These are phyloP conservation scores for Arothron firmamentum DNA, from an alignment of 2,113 vertebrate species.

Conservation along the genomic window DNA sequence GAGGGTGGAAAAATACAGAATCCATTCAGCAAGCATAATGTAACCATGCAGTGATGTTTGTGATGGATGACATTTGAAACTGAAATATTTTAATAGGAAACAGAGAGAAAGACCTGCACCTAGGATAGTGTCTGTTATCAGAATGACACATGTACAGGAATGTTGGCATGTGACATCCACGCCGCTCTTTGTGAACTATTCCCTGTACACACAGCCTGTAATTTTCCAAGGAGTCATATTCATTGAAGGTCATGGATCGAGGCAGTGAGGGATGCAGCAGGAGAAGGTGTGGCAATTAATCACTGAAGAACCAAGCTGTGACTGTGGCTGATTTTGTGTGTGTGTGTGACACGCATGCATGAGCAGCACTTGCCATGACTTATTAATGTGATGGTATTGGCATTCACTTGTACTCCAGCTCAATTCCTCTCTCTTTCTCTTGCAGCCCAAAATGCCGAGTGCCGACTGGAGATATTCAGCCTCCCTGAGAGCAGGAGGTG, in stretches of 20 bases:
- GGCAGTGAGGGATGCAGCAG: not conserved
- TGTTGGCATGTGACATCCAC: no score
- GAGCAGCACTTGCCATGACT: conserved; percentile 42
- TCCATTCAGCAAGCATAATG: not conserved
- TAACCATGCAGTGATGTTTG: no score
- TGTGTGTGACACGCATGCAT: conserved; percentile 13
- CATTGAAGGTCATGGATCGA: conserved; percentile 19
- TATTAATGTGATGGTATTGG: conserved; percentile 62
- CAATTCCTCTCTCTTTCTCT: conserved; percentile 76
- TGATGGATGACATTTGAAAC: not conserved
- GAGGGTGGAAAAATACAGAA: not conserved
- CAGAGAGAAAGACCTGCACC: not conserved
- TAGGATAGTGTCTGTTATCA: not conserved
- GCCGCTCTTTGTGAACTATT: no score
- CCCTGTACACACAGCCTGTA: no score
- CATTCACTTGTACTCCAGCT: conserved; percentile 62
- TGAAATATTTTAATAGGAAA: not conserved
- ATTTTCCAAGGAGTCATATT: not conserved
- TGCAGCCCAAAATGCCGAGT: conserved; percentile 86
- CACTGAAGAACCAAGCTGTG: conserved; percentile 33
- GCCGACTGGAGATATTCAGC: conserved; percentile 97
- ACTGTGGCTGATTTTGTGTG: conserved; percentile 20
- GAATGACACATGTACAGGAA: no score
- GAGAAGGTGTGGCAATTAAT: conserved; percentile 15
- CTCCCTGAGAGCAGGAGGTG: conserved; percentile 88